Evolutionary conservation across 2,797 vertebrate genomes (phyloP).

Genomic region (Phoebastria nigripes): DNA sequence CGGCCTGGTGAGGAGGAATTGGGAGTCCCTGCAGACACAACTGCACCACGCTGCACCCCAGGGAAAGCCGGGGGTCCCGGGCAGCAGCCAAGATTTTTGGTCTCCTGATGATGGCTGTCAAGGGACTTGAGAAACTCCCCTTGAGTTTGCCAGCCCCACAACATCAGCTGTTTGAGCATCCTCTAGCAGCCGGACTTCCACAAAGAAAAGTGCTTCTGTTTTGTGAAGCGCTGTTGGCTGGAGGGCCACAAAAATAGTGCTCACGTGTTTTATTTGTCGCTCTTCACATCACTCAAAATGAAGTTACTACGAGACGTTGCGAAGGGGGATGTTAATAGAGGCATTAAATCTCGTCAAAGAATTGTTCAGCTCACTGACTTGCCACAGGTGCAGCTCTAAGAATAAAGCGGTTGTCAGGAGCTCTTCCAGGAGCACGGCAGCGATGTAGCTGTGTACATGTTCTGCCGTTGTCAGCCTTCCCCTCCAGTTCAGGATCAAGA

Average conservation of each 20-base stretch:
- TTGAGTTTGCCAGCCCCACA: neutral
- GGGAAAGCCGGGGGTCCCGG: neutral
- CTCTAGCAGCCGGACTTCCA: neutral
- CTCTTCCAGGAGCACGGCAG: neutral
- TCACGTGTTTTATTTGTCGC: neutral
- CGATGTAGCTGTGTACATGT: neutral
- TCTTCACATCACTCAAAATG: neutral
- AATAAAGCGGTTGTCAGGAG: neutral
- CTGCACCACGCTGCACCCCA: neutral
- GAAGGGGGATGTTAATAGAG: neutral
- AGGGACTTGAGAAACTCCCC: neutral
- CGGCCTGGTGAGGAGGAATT: rapidly evolving
- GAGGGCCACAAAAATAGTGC: neutral
- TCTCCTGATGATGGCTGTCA: neutral
- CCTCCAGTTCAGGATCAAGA: neutral
- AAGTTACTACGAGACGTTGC: neutral
- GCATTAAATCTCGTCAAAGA: neutral
- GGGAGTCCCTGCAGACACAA: neutral
- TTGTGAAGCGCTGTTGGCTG: neutral
- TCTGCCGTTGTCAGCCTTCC: neutral
- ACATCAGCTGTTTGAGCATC: neutral
- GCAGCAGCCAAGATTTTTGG: neutral
- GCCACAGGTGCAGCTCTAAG: neutral
- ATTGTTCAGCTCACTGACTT: neutral
- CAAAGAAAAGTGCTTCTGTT: neutral